Conservation (phyloP, 2,888 invertebrate genomes). For the Drosophila nr. fundita region DNA sequence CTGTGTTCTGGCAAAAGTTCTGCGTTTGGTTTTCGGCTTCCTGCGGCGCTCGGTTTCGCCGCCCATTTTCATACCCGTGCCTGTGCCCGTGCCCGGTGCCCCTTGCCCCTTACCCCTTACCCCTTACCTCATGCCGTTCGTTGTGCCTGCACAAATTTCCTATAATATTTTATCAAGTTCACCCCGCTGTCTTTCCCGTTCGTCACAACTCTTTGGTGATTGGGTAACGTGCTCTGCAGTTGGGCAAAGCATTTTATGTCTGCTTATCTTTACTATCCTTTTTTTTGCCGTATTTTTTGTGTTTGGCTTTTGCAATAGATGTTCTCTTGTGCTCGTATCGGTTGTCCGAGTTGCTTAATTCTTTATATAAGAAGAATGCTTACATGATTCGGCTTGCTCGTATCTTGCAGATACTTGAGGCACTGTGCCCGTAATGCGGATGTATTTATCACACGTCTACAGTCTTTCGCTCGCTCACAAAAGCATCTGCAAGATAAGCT, state of each 20-base stretch:
- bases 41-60: slow-evolving; percentile 41
- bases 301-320: slow-evolving; percentile 51
- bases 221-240: slow-evolving; percentile 43
- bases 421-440: slow-evolving; percentile 70
- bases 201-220: slow-evolving; percentile 13
- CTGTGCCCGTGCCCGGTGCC: not conserved
- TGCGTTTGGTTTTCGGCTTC: slow-evolving; percentile 47
- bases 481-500: slow-evolving; percentile 72
- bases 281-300: slow-evolving; percentile 11
- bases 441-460: slow-evolving; percentile 80
- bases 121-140: slow-evolving; percentile 1
- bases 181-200: not conserved
- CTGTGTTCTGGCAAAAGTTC: slow-evolving; percentile 36
- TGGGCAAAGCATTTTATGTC: slow-evolving; percentile 45
- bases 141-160: slow-evolving; percentile 40
- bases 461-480: slow-evolving; percentile 33
- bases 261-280: slow-evolving; percentile 34
- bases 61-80: slow-evolving; percentile 6
- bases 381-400: slow-evolving; percentile 41
- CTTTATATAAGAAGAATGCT: slow-evolving; percentile 59
- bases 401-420: slow-evolving; percentile 71
- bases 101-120: not conserved
- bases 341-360: slow-evolving; percentile 54
- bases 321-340: slow-evolving; percentile 30
- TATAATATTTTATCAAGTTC: slow-evolving; percentile 46